A percentile compares a stretch with the other conserved stretches of the same genome.
These are phyloP conservation scores for Brachystomella parvula DNA, from an alignment of 1,140 invertebrate genomes.

Conservation along the genomic window DNA sequence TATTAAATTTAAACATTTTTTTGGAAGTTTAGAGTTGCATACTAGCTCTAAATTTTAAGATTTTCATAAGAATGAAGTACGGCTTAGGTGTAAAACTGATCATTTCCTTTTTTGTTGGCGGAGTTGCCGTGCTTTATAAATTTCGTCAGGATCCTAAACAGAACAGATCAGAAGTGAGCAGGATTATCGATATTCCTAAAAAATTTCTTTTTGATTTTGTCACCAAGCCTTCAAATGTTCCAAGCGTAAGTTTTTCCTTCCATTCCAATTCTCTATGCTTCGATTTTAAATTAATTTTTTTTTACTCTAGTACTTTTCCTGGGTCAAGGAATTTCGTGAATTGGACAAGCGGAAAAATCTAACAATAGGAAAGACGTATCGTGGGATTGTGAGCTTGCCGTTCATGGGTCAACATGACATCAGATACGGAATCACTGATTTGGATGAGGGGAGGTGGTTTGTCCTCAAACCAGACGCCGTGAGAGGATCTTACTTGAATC, in stretches of 20 bases:
- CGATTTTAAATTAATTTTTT: neutral
- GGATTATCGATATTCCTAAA: conserved; percentile 25
- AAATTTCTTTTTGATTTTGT: conserved; percentile 31
- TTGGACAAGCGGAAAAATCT: conserved; percentile 26
- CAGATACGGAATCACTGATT: conserved; percentile 25
- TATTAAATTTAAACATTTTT: no score
- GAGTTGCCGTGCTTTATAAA: conserved; percentile 32
- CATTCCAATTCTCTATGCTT: neutral
- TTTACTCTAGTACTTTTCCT: conserved; percentile 31
- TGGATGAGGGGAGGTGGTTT: conserved; percentile 29
- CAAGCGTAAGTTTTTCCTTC: conserved; percentile 23
- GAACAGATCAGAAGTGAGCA: conserved; percentile 28
- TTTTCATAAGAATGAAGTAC: conserved; percentile 28
- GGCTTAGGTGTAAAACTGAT: conserved; percentile 33
- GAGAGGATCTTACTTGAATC: conserved; percentile 28
- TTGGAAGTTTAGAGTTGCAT: no score
- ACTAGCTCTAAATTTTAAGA: neutral
- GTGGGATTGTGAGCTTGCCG: conserved; percentile 28
- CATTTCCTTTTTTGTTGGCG: conserved; percentile 30
- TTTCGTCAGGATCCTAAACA: conserved; percentile 15
- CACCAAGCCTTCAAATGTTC: conserved; percentile 28
- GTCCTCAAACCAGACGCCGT: conserved; percentile 24
- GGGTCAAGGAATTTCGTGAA: conserved; percentile 25
- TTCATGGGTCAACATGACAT: conserved; percentile 34
- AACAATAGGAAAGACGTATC: conserved; percentile 29